Conservation (phyloP, 2,797 vertebrate genomes). For the Psittacula derbiana region DNA sequence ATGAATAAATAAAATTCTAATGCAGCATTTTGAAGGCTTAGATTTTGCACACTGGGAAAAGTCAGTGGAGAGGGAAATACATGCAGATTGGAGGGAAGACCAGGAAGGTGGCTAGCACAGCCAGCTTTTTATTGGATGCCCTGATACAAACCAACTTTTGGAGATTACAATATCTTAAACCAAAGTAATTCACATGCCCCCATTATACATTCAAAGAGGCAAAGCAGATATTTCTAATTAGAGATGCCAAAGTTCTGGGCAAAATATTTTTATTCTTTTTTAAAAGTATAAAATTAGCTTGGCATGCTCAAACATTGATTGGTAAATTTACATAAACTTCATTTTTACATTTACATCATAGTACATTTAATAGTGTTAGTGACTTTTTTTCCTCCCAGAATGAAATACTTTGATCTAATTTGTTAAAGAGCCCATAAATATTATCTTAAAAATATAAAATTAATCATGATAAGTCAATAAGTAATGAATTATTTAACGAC, state of each 20-base stretch:
- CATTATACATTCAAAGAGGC: not conserved
- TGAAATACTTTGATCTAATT: not conserved
- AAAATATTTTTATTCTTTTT: not conserved
- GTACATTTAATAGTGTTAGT: not conserved
- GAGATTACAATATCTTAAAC: not conserved
- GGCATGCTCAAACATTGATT: not conserved
- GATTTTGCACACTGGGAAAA: not conserved
- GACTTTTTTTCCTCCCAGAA: not conserved
- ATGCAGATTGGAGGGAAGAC: not conserved
- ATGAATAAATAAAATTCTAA: not conserved
- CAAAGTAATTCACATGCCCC: not conserved
- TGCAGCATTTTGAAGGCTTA: not conserved
- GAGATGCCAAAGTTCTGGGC: not conserved
- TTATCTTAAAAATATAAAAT: not conserved
- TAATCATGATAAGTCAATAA: not conserved
- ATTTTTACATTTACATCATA: not conserved
- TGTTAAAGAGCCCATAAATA: not conserved
- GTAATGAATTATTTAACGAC: not conserved
- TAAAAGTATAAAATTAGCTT: not conserved
- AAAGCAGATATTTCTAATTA: not conserved
- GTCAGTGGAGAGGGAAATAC: not conserved
- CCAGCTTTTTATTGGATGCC: not conserved
- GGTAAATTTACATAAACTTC: not conserved
- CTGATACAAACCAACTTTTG: not conserved
- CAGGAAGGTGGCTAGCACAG: accelerated